These are phyloP conservation scores for Anthrax anthrax DNA, from an alignment of 2,888 invertebrate genomes.

Conservation along the genomic window DNA sequence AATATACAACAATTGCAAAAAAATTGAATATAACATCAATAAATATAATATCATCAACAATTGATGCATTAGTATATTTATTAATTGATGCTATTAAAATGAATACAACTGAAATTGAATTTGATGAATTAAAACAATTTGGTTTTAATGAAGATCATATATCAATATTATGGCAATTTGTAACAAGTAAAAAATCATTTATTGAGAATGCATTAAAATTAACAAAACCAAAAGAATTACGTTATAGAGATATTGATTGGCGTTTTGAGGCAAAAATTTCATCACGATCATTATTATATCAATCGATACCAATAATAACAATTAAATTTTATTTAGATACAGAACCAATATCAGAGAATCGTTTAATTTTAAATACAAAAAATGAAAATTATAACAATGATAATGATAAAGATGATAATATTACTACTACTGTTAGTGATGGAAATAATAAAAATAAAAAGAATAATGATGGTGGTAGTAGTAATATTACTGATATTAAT, in stretches of 20 bases:
- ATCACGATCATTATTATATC: slow-evolving; percentile 42
- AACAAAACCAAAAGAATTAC: slow-evolving; percentile 25
- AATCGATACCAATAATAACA: slow-evolving; percentile 43
- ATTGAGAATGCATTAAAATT: slow-evolving; percentile 29
- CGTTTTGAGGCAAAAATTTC: slow-evolving; percentile 46
- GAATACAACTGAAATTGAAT: slow-evolving; percentile 36
- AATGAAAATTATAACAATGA: slow-evolving; percentile 9
- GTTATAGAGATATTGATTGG: slow-evolving; percentile 47
- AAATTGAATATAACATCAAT: slow-evolving; percentile 38
- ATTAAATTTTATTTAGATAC: slow-evolving; percentile 41
- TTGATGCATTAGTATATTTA: slow-evolving; percentile 60
- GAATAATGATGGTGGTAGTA: no score
- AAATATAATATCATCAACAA: slow-evolving; percentile 39
- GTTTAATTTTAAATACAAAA: slow-evolving; percentile 21
- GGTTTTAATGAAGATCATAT: slow-evolving; percentile 22
- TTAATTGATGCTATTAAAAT: slow-evolving; percentile 56
- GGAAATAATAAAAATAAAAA: no score
- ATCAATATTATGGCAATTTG: slow-evolving; percentile 27
- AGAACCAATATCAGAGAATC: slow-evolving; percentile 29
- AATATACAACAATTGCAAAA: slow-evolving; percentile 39
- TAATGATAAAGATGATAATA: neutral
- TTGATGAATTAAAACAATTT: slow-evolving; percentile 18
- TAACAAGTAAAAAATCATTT: slow-evolving; percentile 26
- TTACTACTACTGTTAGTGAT: no score
- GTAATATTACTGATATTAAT: neutral